A percentile compares a stretch with the other conserved stretches of the same genome.
These are phyloP conservation scores for Alfaro cultratus DNA, from an alignment of 2,797 vertebrate species.

Conservation along the genomic window DNA sequence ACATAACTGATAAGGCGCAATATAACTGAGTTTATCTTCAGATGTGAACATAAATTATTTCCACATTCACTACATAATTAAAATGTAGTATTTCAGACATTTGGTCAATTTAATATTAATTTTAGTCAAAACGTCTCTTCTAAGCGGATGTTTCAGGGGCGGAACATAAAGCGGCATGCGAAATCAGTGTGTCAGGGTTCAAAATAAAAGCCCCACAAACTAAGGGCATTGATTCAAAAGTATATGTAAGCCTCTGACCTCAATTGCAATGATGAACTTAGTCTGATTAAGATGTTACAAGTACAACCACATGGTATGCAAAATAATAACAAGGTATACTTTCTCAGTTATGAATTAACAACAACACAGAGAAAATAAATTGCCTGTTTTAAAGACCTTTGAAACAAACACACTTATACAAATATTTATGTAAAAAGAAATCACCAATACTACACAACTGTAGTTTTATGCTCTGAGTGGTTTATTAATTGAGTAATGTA, in stretches of 20 bases:
- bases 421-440: not conserved
- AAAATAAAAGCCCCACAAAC: not conserved
- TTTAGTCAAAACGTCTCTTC: not conserved
- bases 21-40: no score
- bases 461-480: not conserved
- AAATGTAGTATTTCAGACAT: not conserved
- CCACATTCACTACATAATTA: not conserved
- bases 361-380: not conserved
- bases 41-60: no score
- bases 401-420: not conserved
- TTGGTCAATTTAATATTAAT: not conserved
- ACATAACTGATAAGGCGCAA: not conserved
- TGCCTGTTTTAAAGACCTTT: not conserved
- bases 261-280: not conserved
- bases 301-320: not conserved
- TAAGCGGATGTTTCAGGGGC: not conserved
- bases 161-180: not conserved
- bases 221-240: not conserved
- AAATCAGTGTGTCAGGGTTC: not conserved
- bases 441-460: not conserved
- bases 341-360: not conserved
- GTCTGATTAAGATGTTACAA: not conserved
- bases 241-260: not conserved
- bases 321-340: not conserved
- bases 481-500: conserved; percentile 1